Percentiles rank a stretch among this genome's conserved stretches.
Evolutionary conservation across 2,113 vertebrate species (phyloP).

Genomic region (Nothoprocta perdicaria): DNA sequence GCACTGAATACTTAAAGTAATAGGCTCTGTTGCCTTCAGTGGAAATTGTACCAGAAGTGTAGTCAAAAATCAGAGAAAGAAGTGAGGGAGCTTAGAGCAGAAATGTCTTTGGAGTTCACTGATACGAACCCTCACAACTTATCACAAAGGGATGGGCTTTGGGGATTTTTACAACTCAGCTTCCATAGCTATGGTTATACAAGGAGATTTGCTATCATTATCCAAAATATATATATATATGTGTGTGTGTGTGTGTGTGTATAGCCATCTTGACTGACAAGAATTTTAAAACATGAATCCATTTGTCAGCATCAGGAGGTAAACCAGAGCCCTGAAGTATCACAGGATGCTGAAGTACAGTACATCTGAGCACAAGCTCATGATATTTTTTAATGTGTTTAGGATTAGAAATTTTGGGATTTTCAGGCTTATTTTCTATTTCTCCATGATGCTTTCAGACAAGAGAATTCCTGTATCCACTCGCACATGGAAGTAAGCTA

Average conservation of each 20-base stretch:
- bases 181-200: background rate
- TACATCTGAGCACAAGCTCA: background rate
- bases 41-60: background rate
- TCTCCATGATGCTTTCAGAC: background rate
- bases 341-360: background rate
- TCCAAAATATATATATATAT: background rate
- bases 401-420: background rate
- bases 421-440: constrained; percentile 8
- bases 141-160: constrained; percentile 27
- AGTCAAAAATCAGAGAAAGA: background rate
- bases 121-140: background rate
- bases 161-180: background rate
- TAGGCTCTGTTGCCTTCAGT: background rate
- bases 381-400: background rate
- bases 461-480: background rate
- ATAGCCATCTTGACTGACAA: constrained; percentile 28
- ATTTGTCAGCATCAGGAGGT: constrained; percentile 11
- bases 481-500: background rate
- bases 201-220: constrained; percentile 5
- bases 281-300: constrained; percentile 3
- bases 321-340: background rate
- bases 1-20: background rate
- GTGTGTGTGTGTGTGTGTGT: background rate
- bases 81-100: background rate
- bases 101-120: constrained; percentile 17